Percentiles rank a stretch among this genome's conserved stretches.
phyloP scores from a whole-genome alignment of 2,113 vertebrate species.

The Lophura nycthemera region DNA sequence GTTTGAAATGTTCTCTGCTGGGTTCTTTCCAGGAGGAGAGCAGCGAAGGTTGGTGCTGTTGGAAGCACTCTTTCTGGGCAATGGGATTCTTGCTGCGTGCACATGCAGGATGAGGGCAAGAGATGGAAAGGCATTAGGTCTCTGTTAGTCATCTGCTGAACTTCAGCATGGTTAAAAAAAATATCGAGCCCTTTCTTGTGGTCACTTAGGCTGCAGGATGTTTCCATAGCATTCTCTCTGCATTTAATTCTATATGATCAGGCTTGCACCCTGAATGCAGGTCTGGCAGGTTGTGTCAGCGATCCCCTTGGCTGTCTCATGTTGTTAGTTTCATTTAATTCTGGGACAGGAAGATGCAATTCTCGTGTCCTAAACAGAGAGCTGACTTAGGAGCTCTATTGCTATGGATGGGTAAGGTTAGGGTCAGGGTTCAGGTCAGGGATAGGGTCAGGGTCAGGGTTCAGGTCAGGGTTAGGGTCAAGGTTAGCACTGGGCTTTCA shows the following conservation, averaged over 20 bases:
- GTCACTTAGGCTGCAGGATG: conserved; percentile 12
- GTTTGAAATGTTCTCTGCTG: not conserved
- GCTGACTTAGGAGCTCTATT: not conserved
- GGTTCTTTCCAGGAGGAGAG: not conserved
- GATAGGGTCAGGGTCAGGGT: too few species aligned
- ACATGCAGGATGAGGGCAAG: not conserved
- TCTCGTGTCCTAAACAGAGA: not conserved
- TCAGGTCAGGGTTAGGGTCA: too few species aligned
- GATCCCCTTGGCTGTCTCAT: not conserved
- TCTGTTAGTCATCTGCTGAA: conserved; percentile 22
- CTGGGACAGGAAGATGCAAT: not conserved
- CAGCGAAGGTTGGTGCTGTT: not conserved
- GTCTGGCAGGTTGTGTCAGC: conserved; percentile 29
- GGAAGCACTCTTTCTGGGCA: not conserved
- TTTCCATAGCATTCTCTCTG: conserved; percentile 57
- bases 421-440: too few species aligned
- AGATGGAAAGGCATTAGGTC: conserved; percentile 3
- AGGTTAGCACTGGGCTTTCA: not conserved
- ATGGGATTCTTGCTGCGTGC: not conserved
- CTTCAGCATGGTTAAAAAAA: not conserved
- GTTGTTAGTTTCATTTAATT: not conserved
- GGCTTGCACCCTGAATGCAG: conserved; percentile 25
- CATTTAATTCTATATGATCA: conserved; percentile 19
- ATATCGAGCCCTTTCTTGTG: conserved; percentile 40
- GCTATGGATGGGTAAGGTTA: too few species aligned